Percentiles rank a stretch among this genome's conserved stretches.
phyloP scores from a whole-genome alignment of 2,888 invertebrate genomes.

The Saturnia pavonia region DNA sequence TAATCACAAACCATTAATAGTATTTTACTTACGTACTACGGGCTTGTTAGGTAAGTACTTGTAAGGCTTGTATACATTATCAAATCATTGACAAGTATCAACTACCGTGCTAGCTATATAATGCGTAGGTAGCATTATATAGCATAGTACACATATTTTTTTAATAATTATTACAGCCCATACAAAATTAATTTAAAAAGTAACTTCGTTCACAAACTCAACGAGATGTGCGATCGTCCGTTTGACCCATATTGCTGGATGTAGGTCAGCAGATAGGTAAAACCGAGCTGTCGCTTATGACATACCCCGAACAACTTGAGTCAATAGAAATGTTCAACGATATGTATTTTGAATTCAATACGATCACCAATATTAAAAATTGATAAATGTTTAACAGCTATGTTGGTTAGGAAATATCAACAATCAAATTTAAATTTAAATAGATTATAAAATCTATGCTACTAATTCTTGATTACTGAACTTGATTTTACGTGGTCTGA shows the following conservation, averaged over 20 bases:
- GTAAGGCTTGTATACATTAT: too few species aligned
- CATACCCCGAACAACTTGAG: constrained; percentile 51
- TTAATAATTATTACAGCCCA: constrained; percentile 6
- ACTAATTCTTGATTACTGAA: too few species aligned
- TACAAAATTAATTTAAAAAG: constrained; percentile 26
- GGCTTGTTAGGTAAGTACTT: too few species aligned
- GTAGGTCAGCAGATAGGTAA: constrained; percentile 60
- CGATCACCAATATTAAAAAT: background rate
- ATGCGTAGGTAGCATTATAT: too few species aligned
- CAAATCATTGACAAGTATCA: too few species aligned
- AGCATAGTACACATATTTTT: background rate
- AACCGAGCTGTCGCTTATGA: constrained; percentile 42
- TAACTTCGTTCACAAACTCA: constrained; percentile 41
- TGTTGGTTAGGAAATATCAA: too few species aligned
- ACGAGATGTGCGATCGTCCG: constrained; percentile 56
- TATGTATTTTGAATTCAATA: constrained; percentile 16
- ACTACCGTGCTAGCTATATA: too few species aligned
- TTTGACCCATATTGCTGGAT: constrained; percentile 70
- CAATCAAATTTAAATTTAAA: too few species aligned
- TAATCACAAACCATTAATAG: too few species aligned
- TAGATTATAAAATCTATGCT: background rate
- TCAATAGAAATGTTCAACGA: constrained; percentile 56
- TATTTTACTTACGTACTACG: too few species aligned
- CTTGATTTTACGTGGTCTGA: too few species aligned
- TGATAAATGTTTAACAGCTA: too few species aligned